Base-by-base conservation (phyloP, 1,140 invertebrate species). In the Brachystomella parvula region DNA sequence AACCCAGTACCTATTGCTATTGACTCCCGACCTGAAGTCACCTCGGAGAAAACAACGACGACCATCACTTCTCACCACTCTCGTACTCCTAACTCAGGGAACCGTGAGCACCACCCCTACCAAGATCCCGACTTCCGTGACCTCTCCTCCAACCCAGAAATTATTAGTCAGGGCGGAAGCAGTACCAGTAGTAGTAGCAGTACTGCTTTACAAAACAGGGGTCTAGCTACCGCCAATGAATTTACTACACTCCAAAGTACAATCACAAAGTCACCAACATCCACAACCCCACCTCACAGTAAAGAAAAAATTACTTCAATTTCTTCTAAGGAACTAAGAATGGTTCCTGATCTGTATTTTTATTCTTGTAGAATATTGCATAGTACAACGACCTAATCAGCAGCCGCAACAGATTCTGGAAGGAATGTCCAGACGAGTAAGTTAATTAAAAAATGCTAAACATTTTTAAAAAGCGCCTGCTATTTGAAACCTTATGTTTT, bases 361-460 rank as follows among this genome's bases (percentile, higher is more conserved):
- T 53, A 62, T 64, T 66, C 35, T 79, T 81, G 47, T 76, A 89
- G 86, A 83, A 76, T 90, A 85, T 75, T 92, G 90, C 77, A 84
- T 88, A 47, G 86, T 90, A 49, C 87, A 89, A 78, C 86, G 88
- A 73, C 85, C 86, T 29, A 86, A 86, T 61, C 83, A 87, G 74
- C 82, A 82, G 21, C 84, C 86, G 77, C 86, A 88, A 76, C 83
- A 86, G 67, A 88, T 89, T 71, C 81, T 82, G 62, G 87, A 87
- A 75, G 86, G 86, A 66, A 84, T 83, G 76, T 85, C 85, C 68
- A 87, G 85, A 76, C 78, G 87, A 78, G 87, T 89, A 79, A 85
- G 85, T 47, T 60, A 28, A 30, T 60, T 60, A 60, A 29, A 12
- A 32, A 30, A 30, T 15, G 29, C 29, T 30, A 60, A 17, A n/a